phyloP scores from a whole-genome alignment of 2,797 vertebrate species.

The Erethizon dorsatum region DNA sequence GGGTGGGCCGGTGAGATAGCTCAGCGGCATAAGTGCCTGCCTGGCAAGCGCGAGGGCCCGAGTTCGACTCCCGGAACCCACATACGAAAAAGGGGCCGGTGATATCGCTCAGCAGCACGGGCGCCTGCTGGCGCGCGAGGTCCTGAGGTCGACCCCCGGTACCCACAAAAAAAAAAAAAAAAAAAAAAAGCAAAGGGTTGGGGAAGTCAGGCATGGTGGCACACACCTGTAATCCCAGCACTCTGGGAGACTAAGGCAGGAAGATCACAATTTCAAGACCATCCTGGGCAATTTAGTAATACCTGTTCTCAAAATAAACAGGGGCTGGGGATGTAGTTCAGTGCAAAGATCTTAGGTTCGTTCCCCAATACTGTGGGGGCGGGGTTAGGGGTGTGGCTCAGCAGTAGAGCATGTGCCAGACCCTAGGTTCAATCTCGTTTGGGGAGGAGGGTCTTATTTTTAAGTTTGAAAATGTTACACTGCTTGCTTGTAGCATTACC shows the following conservation, averaged over 20 bases:
- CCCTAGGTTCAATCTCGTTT: background rate
- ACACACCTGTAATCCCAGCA: background rate
- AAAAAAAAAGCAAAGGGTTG: background rate
- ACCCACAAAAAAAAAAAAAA: no score
- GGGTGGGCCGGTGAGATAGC: background rate
- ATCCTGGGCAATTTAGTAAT: background rate
- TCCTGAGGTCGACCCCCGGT: no score
- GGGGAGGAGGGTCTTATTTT: background rate
- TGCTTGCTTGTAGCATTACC: background rate
- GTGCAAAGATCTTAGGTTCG: background rate
- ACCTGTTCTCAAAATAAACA: background rate
- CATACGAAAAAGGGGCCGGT: no score
- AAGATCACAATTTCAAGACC: background rate
- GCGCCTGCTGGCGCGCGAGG: no score
- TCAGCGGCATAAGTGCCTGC: no score
- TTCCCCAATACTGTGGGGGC: background rate
- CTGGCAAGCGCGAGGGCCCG: no score
- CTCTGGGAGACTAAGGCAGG: background rate
- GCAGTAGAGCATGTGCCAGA: background rate
- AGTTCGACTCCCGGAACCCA: no score
- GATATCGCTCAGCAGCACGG: no score
- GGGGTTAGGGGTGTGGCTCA: background rate
- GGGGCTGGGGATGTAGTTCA: background rate
- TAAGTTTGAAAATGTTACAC: background rate
- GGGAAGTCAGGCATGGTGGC: background rate